Conservation (phyloP, 2,888 invertebrate genomes). For the Maniola hyperantus region DNA sequence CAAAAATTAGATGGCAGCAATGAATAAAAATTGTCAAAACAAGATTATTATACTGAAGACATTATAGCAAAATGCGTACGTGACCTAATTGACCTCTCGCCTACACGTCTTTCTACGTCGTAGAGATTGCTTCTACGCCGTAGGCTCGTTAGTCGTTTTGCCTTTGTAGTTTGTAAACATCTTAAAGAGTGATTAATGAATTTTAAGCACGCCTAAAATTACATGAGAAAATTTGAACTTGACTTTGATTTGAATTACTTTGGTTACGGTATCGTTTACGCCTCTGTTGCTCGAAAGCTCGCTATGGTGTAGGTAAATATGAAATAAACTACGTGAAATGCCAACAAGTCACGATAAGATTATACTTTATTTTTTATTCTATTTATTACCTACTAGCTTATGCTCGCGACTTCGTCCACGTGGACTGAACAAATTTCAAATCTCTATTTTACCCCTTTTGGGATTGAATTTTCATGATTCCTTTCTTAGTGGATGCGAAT, state of each 20-base stretch:
- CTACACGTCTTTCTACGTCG: slow-evolving; percentile 24
- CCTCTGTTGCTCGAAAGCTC: background rate
- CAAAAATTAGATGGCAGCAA: background rate
- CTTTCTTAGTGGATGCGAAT: too few relatives aligned
- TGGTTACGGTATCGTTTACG: background rate
- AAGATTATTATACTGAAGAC: background rate
- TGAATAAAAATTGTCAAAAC: background rate
- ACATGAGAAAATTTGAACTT: slow-evolving; percentile 15
- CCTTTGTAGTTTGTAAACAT: slow-evolving; percentile 28
- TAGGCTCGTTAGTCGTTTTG: slow-evolving; percentile 29
- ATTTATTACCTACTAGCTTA: too few relatives aligned
- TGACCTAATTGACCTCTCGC: slow-evolving; percentile 20
- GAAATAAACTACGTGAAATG: too few relatives aligned
- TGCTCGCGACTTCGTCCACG: too few relatives aligned
- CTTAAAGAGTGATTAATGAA: slow-evolving; percentile 23
- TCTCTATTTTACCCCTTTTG: too few relatives aligned
- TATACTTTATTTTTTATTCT: too few relatives aligned
- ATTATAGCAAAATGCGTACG: slow-evolving; percentile 1
- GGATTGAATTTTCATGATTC: too few relatives aligned
- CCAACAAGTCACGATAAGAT: background rate
- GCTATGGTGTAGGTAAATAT: background rate
- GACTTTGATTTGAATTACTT: background rate
- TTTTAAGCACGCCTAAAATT: slow-evolving; percentile 18
- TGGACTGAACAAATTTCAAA: too few relatives aligned
- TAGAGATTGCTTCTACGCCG: slow-evolving; percentile 28